These are phyloP conservation scores for Megalonaias nervosa DNA, from an alignment of 1,140 invertebrate species.

Conservation along the genomic window DNA sequence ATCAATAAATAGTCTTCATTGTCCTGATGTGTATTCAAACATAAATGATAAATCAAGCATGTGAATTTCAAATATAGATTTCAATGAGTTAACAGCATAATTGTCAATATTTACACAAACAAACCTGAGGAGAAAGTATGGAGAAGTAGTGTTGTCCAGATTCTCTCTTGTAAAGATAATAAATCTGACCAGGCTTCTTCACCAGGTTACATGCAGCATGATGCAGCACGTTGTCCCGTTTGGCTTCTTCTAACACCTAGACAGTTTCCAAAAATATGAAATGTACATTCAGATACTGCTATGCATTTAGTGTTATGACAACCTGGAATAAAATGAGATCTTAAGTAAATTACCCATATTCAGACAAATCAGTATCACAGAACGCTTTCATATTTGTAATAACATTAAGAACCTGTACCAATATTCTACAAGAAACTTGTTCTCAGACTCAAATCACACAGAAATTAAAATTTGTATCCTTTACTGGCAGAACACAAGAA, in stretches of 20 bases:
- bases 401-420: too few relatives aligned
- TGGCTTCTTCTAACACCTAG: slow-evolving; percentile 76
- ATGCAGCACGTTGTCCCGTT: slow-evolving; percentile 76
- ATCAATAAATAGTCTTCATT: too few relatives aligned
- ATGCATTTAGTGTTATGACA: background rate
- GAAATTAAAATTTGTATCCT: too few relatives aligned
- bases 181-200: slow-evolving; percentile 80
- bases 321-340: too few relatives aligned
- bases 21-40: too few relatives aligned
- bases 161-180: slow-evolving; percentile 80
- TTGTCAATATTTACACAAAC: background rate
- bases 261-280: background rate
- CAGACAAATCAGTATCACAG: too few relatives aligned
- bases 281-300: background rate
- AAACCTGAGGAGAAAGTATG: slow-evolving; percentile 81
- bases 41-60: too few relatives aligned
- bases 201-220: slow-evolving; percentile 82
- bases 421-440: too few relatives aligned
- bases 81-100: background rate
- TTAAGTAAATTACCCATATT: too few relatives aligned
- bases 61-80: background rate
- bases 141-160: slow-evolving; percentile 79
- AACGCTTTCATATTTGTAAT: too few relatives aligned
- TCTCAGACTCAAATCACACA: too few relatives aligned
- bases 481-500: too few relatives aligned